These are phyloP conservation scores for Dicycla oo DNA, from an alignment of 2,888 invertebrate species.

Conservation along the genomic window DNA sequence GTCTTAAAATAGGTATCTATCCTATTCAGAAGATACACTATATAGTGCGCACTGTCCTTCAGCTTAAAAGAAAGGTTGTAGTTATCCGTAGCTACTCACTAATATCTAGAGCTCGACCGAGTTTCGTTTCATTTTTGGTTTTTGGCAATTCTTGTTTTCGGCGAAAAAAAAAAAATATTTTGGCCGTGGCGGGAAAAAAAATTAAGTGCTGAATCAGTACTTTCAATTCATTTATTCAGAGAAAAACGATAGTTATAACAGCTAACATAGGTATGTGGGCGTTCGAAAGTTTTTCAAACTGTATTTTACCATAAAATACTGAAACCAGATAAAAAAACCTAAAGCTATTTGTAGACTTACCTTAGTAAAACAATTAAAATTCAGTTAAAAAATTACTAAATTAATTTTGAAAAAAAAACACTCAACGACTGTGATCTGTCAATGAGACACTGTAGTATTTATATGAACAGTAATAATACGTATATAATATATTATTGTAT, in stretches of 20 bases:
- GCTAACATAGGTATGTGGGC: too few relatives aligned
- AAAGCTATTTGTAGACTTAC: conserved; percentile 8
- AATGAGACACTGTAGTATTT: conserved; percentile 25
- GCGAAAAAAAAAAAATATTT: background rate
- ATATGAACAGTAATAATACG: conserved; percentile 19
- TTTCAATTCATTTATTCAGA: background rate
- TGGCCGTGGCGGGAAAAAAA: background rate
- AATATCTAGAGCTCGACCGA: too few relatives aligned
- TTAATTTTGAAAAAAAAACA: conserved; percentile 10
- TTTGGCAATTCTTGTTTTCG: background rate
- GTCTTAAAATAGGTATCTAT: too few relatives aligned
- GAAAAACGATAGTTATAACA: background rate
- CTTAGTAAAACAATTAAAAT: conserved; percentile 3
- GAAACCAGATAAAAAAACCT: background rate
- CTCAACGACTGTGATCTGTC: conserved; percentile 12
- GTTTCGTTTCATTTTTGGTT: background rate
- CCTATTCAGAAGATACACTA: too few relatives aligned
- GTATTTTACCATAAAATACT: background rate
- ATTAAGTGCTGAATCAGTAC: background rate
- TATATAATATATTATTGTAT: background rate
- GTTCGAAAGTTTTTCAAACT: background rate
- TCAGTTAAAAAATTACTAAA: background rate
- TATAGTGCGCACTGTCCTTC: background rate
- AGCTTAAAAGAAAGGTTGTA: background rate
- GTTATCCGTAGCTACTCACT: too few relatives aligned